Evolutionary conservation across 2,797 vertebrate species (phyloP).

Genomic region (Labroides dimidiatus): DNA sequence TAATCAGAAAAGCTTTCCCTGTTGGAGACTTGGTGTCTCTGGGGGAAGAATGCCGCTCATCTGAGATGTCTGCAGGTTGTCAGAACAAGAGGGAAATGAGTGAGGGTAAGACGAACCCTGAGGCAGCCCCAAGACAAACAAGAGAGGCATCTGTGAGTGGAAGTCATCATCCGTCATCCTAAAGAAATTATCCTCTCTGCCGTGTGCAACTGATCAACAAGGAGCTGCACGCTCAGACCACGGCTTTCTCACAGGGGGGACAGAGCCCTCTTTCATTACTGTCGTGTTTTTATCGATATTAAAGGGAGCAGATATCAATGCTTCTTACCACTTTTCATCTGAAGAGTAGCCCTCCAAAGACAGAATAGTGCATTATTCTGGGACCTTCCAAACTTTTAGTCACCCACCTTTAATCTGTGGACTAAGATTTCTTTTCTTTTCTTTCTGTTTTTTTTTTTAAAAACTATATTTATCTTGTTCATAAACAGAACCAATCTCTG

Average conservation of each 20-base stretch:
- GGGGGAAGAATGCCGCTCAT: slow-evolving; percentile 92
- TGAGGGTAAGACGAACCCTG: slow-evolving; percentile 83
- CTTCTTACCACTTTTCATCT: slow-evolving; percentile 39
- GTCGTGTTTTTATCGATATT: slow-evolving; percentile 53
- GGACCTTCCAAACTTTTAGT: not conserved
- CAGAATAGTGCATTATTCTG: not conserved
- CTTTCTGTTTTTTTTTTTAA: too few species aligned
- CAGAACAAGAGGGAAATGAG: slow-evolving; percentile 81
- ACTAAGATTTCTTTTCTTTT: too few species aligned
- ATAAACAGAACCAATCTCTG: too few species aligned
- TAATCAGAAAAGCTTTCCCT: slow-evolving; percentile 41
- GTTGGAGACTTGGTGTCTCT: slow-evolving; percentile 85
- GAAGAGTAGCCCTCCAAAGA: slow-evolving; percentile 13
- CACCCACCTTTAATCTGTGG: too few species aligned
- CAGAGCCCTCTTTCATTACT: slow-evolving; percentile 91
- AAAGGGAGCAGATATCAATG: slow-evolving; percentile 29
- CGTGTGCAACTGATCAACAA: slow-evolving; percentile 84
- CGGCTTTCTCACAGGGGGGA: slow-evolving; percentile 78
- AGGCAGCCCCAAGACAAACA: slow-evolving; percentile 90
- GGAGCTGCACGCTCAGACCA: slow-evolving; percentile 56
- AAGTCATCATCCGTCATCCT: slow-evolving; percentile 92
- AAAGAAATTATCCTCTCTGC: slow-evolving; percentile 92
- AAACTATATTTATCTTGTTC: too few species aligned
- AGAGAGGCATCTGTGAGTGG: slow-evolving; percentile 91
- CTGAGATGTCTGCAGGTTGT: slow-evolving; percentile 97